These are phyloP conservation scores for Polymixis lichenea DNA, from an alignment of 2,888 invertebrate genomes.

Conservation along the genomic window DNA sequence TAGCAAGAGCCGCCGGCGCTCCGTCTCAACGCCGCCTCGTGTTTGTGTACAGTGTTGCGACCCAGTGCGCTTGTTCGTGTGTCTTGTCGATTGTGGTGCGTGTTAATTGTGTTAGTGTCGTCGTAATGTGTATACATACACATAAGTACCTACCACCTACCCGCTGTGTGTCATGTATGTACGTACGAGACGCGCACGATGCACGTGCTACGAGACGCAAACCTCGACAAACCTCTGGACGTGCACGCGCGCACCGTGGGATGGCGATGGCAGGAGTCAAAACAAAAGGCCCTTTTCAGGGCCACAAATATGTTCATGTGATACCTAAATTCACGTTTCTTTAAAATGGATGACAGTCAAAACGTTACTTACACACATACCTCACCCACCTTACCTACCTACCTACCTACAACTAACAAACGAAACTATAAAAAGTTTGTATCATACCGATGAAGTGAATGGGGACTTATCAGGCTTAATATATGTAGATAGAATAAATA, in stretches of 20 bases:
- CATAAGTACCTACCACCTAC: neutral
- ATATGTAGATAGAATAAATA: too few relatives aligned
- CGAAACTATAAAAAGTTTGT: too few relatives aligned
- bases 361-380: neutral
- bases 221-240: slow-evolving; percentile 13
- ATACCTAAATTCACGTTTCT: slow-evolving; percentile 23
- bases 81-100: slow-evolving; percentile 14
- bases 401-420: neutral
- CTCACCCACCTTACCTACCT: neutral
- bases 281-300: slow-evolving; percentile 64
- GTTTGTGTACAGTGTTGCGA: slow-evolving; percentile 10
- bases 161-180: neutral
- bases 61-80: slow-evolving; percentile 19
- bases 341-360: neutral
- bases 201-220: neutral
- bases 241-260: slow-evolving; percentile 3
- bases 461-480: too few relatives aligned
- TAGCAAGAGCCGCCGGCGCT: slow-evolving; percentile 11
- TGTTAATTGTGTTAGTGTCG: slow-evolving; percentile 8
- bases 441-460: too few relatives aligned
- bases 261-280: slow-evolving; percentile 20
- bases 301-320: slow-evolving; percentile 52
- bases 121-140: slow-evolving; percentile 12
- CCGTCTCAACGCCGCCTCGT: slow-evolving; percentile 2
- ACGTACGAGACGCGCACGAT: slow-evolving; percentile 7